Percentiles rank a stretch among this genome's conserved stretches.
Evolutionary conservation across 2,888 invertebrate genomes (phyloP).

Genomic region (Standfussiana lucernea): DNA sequence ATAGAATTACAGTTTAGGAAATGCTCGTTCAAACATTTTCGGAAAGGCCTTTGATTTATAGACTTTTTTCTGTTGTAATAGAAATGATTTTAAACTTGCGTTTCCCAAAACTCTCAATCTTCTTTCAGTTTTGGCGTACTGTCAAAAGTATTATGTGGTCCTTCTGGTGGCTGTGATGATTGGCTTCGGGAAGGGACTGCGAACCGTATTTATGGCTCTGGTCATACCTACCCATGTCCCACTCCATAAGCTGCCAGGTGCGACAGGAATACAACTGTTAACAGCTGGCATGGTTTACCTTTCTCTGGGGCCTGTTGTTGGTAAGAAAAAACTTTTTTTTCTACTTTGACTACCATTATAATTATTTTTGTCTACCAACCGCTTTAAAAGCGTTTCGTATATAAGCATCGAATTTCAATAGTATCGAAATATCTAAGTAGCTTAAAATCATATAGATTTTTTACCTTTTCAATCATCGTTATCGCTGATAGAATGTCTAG

Average conservation of each 20-base stretch:
- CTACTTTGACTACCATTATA: no score
- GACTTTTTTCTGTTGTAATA: not conserved
- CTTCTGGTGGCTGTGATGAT: conserved; percentile 92
- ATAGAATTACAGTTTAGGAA: not conserved
- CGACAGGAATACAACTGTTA: conserved; percentile 93
- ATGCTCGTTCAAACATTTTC: not conserved
- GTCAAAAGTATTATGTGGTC: conserved; percentile 89
- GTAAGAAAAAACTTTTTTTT: no score
- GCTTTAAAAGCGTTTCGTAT: no score
- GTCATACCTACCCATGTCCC: conserved; percentile 94
- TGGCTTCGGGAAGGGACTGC: conserved; percentile 93
- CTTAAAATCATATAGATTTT: no score
- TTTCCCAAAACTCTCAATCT: conserved; percentile 37
- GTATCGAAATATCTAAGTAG: no score
- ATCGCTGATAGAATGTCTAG: no score
- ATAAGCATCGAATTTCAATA: no score
- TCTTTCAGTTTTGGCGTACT: conserved; percentile 91
- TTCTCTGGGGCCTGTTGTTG: conserved; percentile 92
- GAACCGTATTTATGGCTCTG: conserved; percentile 94
- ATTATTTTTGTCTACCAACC: no score
- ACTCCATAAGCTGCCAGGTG: conserved; percentile 92
- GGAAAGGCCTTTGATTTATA: not conserved
- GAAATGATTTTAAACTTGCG: not conserved
- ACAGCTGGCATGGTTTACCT: conserved; percentile 92
- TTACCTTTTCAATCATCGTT: no score